phyloP scores from a whole-genome alignment of 2,113 vertebrate genomes.

The Orthochromis indermauri region DNA sequence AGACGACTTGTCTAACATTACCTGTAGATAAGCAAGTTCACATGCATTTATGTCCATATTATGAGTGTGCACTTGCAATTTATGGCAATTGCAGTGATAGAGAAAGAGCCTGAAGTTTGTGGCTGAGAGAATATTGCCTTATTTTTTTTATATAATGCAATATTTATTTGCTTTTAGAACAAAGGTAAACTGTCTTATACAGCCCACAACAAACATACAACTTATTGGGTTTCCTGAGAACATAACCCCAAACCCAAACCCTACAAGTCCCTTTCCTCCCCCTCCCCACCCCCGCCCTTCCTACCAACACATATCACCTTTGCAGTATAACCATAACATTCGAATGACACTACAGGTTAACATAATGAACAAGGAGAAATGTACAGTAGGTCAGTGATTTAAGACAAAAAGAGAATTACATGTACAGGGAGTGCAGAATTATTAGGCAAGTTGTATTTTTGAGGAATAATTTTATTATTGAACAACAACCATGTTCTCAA shows the following conservation, averaged over 20 bases:
- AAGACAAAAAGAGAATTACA: not conserved
- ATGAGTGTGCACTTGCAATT: not conserved
- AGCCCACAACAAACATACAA: not conserved
- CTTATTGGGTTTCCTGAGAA: not conserved
- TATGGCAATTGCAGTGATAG: not conserved
- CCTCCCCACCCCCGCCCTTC: not conserved
- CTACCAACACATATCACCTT: not conserved
- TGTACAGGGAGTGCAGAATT: too few relatives aligned
- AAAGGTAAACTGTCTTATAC: not conserved
- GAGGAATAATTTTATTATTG: too few relatives aligned
- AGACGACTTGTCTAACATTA: not conserved
- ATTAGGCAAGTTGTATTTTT: too few relatives aligned
- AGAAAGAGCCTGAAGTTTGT: not conserved
- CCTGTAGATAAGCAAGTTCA: not conserved
- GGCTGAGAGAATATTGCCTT: not conserved
- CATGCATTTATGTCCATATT: not conserved
- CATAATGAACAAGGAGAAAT: not conserved
- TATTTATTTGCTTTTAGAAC: not conserved
- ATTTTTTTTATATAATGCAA: not conserved
- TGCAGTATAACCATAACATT: not conserved
- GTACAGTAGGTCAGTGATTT: not conserved
- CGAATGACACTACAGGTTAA: not conserved
- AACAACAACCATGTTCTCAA: too few relatives aligned
- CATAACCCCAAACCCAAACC: not conserved
- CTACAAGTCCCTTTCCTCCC: not conserved